Conservation (phyloP, 2,888 invertebrate genomes). For the Clistopyga incitator region DNA sequence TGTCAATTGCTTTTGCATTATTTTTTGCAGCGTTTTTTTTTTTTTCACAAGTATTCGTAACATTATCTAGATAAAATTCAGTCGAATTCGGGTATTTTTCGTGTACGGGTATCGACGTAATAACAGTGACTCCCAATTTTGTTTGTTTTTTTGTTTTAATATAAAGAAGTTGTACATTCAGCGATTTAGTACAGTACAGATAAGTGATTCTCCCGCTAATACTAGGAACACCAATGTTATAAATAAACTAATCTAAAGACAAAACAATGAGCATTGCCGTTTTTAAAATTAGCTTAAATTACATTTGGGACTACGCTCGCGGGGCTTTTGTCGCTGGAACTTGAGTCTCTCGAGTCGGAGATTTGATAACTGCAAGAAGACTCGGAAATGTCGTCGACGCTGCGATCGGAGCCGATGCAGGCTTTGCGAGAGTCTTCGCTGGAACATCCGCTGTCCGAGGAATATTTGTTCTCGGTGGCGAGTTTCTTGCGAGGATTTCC, state of each 20-base stretch:
- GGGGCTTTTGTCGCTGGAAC: neutral
- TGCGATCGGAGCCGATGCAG: slow-evolving; percentile 13
- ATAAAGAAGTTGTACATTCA: neutral
- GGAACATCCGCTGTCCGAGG: slow-evolving; percentile 70
- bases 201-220: neutral
- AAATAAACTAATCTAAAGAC: neutral
- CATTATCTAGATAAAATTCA: neutral
- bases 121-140: neutral
- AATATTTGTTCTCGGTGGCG: slow-evolving; percentile 27
- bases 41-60: too few species aligned
- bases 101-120: neutral
- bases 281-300: neutral
- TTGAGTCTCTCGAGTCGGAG: slow-evolving; percentile 21
- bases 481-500: slow-evolving; percentile 59
- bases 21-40: too few species aligned
- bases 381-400: slow-evolving; percentile 36
- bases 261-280: neutral
- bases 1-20: too few species aligned
- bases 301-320: neutral
- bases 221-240: neutral
- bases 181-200: neutral
- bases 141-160: neutral
- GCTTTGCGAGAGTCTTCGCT: slow-evolving; percentile 66
- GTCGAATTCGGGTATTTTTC: neutral
- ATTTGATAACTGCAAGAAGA: slow-evolving; percentile 14